Conservation (phyloP, 1,140 invertebrate genomes). For the Anagrus nilaparvatae region DNA sequence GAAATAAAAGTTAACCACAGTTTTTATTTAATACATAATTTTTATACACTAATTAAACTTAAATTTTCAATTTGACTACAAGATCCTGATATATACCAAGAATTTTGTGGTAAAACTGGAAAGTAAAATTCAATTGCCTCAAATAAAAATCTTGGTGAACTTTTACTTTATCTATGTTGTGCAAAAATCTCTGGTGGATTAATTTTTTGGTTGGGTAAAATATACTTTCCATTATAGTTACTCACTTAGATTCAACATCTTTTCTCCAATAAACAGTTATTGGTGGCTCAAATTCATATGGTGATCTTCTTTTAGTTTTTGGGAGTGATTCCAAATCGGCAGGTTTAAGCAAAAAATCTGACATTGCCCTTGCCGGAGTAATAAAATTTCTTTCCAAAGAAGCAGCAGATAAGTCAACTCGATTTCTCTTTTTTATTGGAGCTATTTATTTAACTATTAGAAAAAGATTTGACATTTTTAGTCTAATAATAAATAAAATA, state of each 20-base stretch:
- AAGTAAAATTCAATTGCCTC: too few species aligned
- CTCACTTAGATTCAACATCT: slow-evolving; percentile 86
- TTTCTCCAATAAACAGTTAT: slow-evolving; percentile 89
- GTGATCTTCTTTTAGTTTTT: slow-evolving; percentile 85
- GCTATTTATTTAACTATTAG: slow-evolving; percentile 19
- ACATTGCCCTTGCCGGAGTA: slow-evolving; percentile 82
- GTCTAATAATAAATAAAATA: slow-evolving; percentile 5
- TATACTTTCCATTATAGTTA: slow-evolving; percentile 18
- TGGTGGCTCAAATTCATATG: slow-evolving; percentile 84
- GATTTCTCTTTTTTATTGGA: slow-evolving; percentile 47
- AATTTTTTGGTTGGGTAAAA: too few species aligned
- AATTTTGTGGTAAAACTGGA: too few species aligned
- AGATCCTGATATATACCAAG: too few species aligned
- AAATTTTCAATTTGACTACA: too few species aligned
- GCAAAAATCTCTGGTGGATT: too few species aligned
- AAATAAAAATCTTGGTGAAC: too few species aligned
- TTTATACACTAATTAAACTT: too few species aligned
- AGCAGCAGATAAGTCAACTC: slow-evolving; percentile 59
- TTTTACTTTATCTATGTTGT: too few species aligned
- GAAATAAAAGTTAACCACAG: too few species aligned
- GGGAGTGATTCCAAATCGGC: slow-evolving; percentile 73
- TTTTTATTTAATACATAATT: too few species aligned
- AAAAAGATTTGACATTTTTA: too few species aligned
- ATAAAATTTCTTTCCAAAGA: slow-evolving; percentile 88
- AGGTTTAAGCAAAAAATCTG: slow-evolving; percentile 82